Base-by-base conservation (phyloP, 2,888 invertebrate species). In the Drosophila prolongata region DNA sequence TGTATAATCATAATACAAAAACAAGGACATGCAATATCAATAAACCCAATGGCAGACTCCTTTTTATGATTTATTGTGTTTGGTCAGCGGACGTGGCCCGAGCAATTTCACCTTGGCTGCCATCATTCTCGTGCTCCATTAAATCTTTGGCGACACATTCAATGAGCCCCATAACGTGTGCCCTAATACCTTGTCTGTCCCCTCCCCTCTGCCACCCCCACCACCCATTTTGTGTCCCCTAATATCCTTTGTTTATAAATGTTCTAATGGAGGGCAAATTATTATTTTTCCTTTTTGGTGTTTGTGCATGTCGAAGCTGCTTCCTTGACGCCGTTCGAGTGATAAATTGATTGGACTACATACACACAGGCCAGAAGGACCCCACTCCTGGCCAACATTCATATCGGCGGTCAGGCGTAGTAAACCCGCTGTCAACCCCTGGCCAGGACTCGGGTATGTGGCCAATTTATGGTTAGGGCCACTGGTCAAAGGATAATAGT, bases 181-280 rank as follows among this genome's bases (percentile, higher is more conserved):
- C 86, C 67, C 78, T 79, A 81, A 87, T 89, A 88, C 87, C 83
- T 88, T 67, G 43, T 38, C 24, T 8, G n/a, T 14, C 6, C 1
- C 35, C 59, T 16, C 11, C 35, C 35, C 3, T 10, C 13, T 11
- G 10, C 30, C 16, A 2, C 27, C n/a, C 62, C 53, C 50, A 73
- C 19, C 19, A 3, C 3, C 19, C 19, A 19, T 3, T 3, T 19
- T 3, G 19, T 19, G 19, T 3, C 19, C 71, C 70, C 79, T 79
- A 80, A 87, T 80, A 89, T 79, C 87, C 87, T 76, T 85, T 90
- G 88, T 90, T 90, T 90, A 90, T 89, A 90, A 89, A 89, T 90
- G 86, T 72, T 75, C 78, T 82, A 90, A 85, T 87, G 78, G 75
- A 75, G 76, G 80, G 56, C 71, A 76, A 89, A 80, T 78, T 77